Percentiles rank a stretch among this genome's conserved stretches.
Evolutionary conservation across 2,113 vertebrate genomes (phyloP).

Genomic region (Xenopus tropicalis): DNA sequence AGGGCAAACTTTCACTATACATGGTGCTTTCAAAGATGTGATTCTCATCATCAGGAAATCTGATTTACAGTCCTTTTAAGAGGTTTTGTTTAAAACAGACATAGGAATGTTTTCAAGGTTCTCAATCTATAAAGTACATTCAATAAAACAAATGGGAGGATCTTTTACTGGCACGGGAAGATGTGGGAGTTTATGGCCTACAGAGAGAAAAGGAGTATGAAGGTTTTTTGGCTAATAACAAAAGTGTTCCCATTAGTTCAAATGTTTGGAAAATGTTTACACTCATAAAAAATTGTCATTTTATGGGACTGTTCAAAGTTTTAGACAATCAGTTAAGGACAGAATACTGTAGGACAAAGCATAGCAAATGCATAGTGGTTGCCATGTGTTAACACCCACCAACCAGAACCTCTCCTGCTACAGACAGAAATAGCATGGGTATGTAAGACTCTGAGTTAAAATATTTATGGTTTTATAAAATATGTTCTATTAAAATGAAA

Average conservation of each 20-base stretch:
- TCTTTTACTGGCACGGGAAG: not conserved
- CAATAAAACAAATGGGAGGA: not conserved
- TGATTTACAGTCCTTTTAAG: conserved; percentile 28
- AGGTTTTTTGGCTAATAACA: not conserved
- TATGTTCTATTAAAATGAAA: not conserved
- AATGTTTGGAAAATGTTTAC: not conserved
- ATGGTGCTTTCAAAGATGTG: too few species aligned
- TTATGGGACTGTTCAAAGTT: not conserved
- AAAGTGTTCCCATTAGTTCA: not conserved
- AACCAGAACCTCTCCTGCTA: too few species aligned
- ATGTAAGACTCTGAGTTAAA: too few species aligned
- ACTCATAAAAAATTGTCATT: not conserved
- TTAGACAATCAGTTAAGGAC: too few species aligned
- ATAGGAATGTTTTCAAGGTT: conserved; percentile 19
- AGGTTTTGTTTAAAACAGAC: conserved; percentile 8
- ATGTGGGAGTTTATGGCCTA: conserved; percentile 4
- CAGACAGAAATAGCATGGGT: too few species aligned
- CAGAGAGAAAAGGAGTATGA: not conserved
- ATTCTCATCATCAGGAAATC: too few species aligned
- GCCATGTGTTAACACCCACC: too few species aligned
- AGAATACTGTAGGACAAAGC: too few species aligned
- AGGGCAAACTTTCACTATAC: too few species aligned
- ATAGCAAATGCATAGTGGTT: too few species aligned
- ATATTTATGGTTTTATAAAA: too few species aligned
- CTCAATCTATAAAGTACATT: conserved; percentile 15